Percentiles rank a stretch among this genome's conserved stretches.
phyloP scores from a whole-genome alignment of 2,888 invertebrate species.

The Drosophila buzzatii region DNA sequence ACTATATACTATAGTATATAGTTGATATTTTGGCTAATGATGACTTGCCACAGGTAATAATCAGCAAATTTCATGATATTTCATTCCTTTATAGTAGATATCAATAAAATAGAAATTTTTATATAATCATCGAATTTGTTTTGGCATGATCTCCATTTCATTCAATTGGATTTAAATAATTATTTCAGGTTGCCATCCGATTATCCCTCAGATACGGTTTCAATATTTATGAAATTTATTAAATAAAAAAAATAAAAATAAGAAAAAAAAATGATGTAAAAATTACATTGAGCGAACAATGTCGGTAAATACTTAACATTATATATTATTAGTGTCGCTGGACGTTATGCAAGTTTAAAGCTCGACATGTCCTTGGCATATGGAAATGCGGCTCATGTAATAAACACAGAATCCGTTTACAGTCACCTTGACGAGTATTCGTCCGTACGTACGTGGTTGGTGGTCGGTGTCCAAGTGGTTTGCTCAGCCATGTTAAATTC shows the following conservation, averaged over 20 bases:
- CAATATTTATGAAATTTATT: neutral
- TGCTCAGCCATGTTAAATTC: conserved; percentile 65
- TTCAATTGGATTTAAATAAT: too few species aligned
- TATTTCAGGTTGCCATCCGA: neutral
- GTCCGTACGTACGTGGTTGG: conserved; percentile 33
- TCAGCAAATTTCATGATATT: too few species aligned
- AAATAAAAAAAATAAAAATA: neutral
- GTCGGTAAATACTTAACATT: neutral
- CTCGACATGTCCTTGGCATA: conserved; percentile 54
- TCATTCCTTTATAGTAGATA: too few species aligned
- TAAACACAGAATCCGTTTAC: conserved; percentile 69
- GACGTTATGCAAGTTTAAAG: conserved; percentile 22
- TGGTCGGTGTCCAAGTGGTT: conserved; percentile 65
- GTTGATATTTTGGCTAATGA: too few species aligned
- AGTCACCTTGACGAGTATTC: conserved; percentile 70
- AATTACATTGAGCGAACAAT: neutral
- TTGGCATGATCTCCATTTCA: too few species aligned
- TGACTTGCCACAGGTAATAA: too few species aligned
- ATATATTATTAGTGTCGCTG: conserved; percentile 50
- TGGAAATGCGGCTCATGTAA: conserved; percentile 65
- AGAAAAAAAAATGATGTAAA: too few species aligned
- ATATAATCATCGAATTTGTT: too few species aligned
- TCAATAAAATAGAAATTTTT: too few species aligned
- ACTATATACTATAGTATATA: too few species aligned
- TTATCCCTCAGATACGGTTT: too few species aligned